Evolutionary conservation across 2,113 vertebrate species (phyloP).

Genomic region (Apteryx mantelli): DNA sequence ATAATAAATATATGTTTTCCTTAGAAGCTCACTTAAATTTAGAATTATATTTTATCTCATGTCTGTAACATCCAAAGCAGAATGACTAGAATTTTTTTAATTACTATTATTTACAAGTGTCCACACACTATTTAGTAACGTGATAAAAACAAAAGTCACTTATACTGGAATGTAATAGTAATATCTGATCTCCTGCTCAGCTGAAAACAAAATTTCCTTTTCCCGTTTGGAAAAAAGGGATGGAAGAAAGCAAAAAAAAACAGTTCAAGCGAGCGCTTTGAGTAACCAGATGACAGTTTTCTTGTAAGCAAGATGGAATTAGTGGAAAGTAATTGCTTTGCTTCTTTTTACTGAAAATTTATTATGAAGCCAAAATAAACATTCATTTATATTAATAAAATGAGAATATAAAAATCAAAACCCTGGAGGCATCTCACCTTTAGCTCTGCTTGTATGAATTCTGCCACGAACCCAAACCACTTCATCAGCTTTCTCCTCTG

Average conservation of each 20-base stretch:
- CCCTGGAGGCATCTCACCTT: constrained; percentile 85
- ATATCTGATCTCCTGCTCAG: not conserved
- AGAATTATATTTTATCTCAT: not conserved
- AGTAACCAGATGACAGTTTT: not conserved
- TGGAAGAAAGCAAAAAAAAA: not conserved
- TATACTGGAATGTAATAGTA: not conserved
- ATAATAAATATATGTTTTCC: not conserved
- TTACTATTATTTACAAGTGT: not conserved
- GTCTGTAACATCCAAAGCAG: not conserved
- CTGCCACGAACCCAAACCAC: constrained; percentile 94
- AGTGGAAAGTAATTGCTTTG: not conserved
- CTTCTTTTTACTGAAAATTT: not conserved
- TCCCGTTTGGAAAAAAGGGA: not conserved
- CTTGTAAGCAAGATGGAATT: not conserved
- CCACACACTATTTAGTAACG: not conserved
- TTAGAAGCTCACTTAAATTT: not conserved
- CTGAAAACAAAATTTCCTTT: not conserved
- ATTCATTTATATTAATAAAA: not conserved
- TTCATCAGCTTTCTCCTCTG: constrained; percentile 87
- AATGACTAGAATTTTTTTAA: not conserved
- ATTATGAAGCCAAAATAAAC: not conserved
- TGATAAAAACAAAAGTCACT: not conserved
- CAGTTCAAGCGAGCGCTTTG: not conserved
- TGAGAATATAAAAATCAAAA: not conserved
- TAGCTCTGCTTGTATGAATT: constrained; percentile 97